phyloP scores from a whole-genome alignment of 2,888 invertebrate species.

The Strigamia crassipes region DNA sequence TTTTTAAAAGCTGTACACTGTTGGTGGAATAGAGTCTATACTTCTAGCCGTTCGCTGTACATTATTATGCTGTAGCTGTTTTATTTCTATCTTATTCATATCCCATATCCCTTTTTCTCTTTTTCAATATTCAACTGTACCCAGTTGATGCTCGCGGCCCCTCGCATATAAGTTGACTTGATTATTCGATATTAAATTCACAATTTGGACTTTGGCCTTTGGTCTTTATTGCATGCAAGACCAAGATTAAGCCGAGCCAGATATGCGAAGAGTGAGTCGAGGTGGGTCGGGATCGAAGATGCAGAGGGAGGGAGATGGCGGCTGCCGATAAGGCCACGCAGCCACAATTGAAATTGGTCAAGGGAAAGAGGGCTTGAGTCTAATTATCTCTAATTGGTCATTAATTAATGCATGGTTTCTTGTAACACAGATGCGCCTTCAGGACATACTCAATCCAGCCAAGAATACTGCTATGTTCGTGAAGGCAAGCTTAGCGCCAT shows the following conservation, averaged over 20 bases:
- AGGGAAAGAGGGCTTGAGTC: constrained; percentile 40
- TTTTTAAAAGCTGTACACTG: no score
- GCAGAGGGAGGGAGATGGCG: neutral
- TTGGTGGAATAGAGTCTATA: no score
- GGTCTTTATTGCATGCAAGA: constrained; percentile 27
- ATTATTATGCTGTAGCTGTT: no score
- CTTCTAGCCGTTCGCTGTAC: no score
- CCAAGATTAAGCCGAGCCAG: neutral
- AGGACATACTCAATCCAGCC: constrained; percentile 48
- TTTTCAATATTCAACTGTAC: constrained; percentile 2
- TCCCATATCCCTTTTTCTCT: neutral
- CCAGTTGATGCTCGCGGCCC: neutral
- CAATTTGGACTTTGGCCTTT: constrained; percentile 38
- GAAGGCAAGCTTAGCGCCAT: constrained; percentile 41
- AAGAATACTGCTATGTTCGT: neutral
- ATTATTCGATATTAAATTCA: constrained; percentile 36
- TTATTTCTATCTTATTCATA: no score
- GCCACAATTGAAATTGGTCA: constrained; percentile 42
- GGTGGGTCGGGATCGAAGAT: constrained; percentile 26
- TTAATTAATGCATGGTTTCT: constrained; percentile 40
- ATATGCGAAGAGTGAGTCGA: neutral
- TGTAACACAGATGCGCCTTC: constrained; percentile 47
- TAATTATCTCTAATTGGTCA: constrained; percentile 42
- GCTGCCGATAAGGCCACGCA: constrained; percentile 23
- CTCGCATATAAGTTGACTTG: constrained; percentile 15